phyloP scores from a whole-genome alignment of 2,888 invertebrate genomes.

The Tenthredo livida region DNA sequence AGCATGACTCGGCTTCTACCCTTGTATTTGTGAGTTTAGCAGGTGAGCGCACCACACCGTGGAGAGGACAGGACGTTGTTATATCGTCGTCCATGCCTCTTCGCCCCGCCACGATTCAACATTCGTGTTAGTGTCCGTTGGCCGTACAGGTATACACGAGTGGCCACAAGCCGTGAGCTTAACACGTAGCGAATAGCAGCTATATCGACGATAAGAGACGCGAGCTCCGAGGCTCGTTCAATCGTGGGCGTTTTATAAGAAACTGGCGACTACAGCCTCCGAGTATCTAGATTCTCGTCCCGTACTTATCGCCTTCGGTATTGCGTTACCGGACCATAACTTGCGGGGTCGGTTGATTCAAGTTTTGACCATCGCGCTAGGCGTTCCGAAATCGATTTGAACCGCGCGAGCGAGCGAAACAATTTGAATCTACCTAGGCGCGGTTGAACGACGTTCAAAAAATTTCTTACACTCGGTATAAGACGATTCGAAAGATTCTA shows the following conservation, averaged over 20 bases:
- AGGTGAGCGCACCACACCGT: constrained; percentile 72
- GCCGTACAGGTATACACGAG: not conserved
- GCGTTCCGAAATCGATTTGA: not conserved
- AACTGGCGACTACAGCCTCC: not conserved
- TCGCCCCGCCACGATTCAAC: constrained; percentile 61
- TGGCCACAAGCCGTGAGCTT: not conserved
- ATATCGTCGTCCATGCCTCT: constrained; percentile 70
- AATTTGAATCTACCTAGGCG: not conserved
- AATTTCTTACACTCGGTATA: too few relatives aligned
- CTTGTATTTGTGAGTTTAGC: constrained; percentile 63
- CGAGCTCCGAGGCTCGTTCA: not conserved
- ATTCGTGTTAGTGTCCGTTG: not conserved
- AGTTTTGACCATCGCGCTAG: not conserved
- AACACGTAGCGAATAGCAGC: not conserved
- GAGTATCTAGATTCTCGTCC: not conserved
- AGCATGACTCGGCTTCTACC: not conserved
- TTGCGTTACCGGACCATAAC: constrained; percentile 1
- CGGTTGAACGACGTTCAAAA: not conserved
- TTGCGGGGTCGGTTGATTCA: not conserved
- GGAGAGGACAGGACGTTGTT: constrained; percentile 72
- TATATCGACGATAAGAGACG: not conserved
- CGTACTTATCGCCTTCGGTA: not conserved
- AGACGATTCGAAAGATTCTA: too few relatives aligned
- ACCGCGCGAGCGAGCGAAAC: constrained; percentile 25
- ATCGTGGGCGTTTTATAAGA: not conserved